Percentiles rank a stretch among this genome's conserved stretches.
phyloP scores from a whole-genome alignment of 2,888 invertebrate species.

The Xanthostigma xanthostigma region DNA sequence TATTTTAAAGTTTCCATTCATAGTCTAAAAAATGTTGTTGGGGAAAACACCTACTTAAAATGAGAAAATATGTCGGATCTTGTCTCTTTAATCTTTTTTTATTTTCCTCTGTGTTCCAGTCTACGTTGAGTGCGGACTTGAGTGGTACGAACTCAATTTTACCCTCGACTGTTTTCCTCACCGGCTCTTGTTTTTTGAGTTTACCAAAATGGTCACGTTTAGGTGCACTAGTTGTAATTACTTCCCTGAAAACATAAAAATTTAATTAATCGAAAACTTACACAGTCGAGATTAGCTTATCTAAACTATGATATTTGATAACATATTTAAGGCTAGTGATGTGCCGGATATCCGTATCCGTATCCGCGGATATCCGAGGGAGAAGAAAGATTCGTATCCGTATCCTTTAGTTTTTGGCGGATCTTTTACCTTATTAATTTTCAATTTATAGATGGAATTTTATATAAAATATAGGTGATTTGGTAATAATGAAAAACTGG shows the following conservation, averaged over 20 bases:
- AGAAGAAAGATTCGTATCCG: no score
- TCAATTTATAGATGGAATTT: no score
- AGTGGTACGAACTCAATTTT: slow-evolving; percentile 50
- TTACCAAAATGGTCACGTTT: slow-evolving; percentile 12
- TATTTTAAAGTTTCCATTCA: no score
- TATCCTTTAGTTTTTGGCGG: no score
- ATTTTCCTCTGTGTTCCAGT: slow-evolving; percentile 38
- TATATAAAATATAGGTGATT: no score
- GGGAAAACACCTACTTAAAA: slow-evolving; percentile 39
- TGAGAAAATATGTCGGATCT: slow-evolving; percentile 57
- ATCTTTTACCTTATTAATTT: no score
- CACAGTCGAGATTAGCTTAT: no score
- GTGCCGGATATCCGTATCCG: no score
- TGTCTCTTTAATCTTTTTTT: slow-evolving; percentile 48
- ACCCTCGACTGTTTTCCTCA: slow-evolving; percentile 46
- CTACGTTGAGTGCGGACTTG: slow-evolving; percentile 49
- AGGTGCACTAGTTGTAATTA: background rate
- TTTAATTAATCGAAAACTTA: no score
- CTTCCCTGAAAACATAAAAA: slow-evolving; percentile 6
- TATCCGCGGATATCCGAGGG: no score
- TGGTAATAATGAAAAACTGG: no score
- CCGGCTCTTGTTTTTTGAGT: slow-evolving; percentile 32
- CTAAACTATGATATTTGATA: background rate
- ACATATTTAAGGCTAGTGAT: background rate
- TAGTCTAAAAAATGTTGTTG: no score